Evolutionary conservation across 2,888 invertebrate species (phyloP).

Genomic region (Agrotis puta): DNA sequence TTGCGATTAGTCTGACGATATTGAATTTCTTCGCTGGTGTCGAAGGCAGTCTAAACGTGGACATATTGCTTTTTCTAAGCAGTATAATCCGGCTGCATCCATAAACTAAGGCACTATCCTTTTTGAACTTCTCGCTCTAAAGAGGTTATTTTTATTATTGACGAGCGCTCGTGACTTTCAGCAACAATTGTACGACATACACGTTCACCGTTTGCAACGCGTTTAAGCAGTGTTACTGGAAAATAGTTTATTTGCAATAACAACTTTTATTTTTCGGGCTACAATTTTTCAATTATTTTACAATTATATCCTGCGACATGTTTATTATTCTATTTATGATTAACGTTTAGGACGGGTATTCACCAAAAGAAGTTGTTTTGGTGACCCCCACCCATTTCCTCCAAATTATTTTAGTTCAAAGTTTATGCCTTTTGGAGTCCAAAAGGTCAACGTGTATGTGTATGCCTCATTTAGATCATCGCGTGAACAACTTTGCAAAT

Average conservation of each 20-base stretch:
- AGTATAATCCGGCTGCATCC: too few species aligned
- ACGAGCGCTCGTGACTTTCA: conserved; percentile 25
- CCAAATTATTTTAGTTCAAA: neutral
- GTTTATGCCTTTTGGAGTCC: neutral
- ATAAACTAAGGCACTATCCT: neutral
- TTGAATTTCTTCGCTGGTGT: too few species aligned
- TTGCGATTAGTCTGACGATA: too few species aligned
- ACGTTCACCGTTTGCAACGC: conserved; percentile 3
- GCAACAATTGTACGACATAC: conserved; percentile 6
- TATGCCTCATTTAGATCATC: conserved; percentile 9
- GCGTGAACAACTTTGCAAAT: neutral
- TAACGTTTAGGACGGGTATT: neutral
- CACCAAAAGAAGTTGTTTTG: neutral
- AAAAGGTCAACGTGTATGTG: conserved; percentile 15
- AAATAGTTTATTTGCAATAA: too few species aligned
- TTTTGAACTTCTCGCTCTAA: neutral
- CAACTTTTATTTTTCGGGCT: too few species aligned
- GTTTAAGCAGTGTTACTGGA: neutral
- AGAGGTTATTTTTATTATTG: neutral
- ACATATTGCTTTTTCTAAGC: too few species aligned
- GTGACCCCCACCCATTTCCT: neutral
- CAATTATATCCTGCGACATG: too few species aligned
- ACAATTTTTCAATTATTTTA: too few species aligned
- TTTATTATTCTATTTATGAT: neutral
- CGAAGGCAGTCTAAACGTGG: too few species aligned